phyloP scores from a whole-genome alignment of 2,113 vertebrate species.

The Campylomormyrus numenius region DNA sequence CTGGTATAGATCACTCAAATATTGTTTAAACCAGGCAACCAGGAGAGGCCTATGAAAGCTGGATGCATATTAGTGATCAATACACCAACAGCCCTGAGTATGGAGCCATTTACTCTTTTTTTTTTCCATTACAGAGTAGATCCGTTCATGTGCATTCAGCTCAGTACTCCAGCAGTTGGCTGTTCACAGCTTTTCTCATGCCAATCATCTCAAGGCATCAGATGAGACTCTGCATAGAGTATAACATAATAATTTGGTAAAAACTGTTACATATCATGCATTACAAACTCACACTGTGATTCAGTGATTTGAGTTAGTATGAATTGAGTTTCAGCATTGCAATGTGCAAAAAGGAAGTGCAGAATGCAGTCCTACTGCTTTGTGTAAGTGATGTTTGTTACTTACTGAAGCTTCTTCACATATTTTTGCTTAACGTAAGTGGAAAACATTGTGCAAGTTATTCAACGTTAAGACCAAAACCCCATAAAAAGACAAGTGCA shows the following conservation, averaged over 20 bases:
- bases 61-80: slow-evolving; percentile 20
- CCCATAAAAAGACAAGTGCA: not conserved
- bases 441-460: not conserved
- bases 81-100: not conserved
- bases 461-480: not conserved
- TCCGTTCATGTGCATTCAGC: not conserved
- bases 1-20: not conserved
- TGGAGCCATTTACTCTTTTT: not conserved
- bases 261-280: not conserved
- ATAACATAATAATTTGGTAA: not conserved
- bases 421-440: not conserved
- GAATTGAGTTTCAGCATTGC: not conserved
- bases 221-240: not conserved
- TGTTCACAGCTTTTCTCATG: not conserved
- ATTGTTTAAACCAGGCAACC: not conserved
- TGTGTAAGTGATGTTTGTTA: not conserved
- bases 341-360: not conserved
- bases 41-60: not conserved
- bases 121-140: not conserved
- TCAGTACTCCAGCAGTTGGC: not conserved
- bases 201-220: not conserved
- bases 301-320: not conserved
- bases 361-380: not conserved
- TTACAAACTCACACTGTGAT: not conserved
- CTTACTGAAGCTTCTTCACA: not conserved